Evolutionary conservation across 2,888 invertebrate genomes (phyloP).

Genomic region (Cylloceria caligata): DNA sequence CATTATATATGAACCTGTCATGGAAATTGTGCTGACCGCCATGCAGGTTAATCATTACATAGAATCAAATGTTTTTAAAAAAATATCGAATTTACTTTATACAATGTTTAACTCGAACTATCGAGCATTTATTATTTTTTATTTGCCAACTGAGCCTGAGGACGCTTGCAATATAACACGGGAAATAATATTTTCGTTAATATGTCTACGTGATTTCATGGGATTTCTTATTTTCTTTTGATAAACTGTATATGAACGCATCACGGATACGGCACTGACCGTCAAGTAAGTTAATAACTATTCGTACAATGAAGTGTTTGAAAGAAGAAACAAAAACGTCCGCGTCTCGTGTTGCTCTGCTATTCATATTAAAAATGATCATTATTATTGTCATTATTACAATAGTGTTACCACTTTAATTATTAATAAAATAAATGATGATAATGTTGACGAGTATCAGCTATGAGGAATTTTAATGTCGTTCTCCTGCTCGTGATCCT

Average conservation of each 20-base stretch:
- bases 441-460: constrained; percentile 71
- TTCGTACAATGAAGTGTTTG: constrained; percentile 33
- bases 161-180: constrained; percentile 1
- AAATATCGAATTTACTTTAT: not conserved
- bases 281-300: constrained; percentile 32
- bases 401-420: constrained; percentile 80
- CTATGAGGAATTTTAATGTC: not conserved
- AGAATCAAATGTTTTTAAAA: not conserved
- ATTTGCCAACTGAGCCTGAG: constrained; percentile 3
- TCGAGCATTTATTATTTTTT: not conserved
- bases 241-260: constrained; percentile 1
- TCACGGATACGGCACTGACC: constrained; percentile 23
- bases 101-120: not conserved
- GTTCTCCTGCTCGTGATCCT: constrained; percentile 3
- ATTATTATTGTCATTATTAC: constrained; percentile 53
- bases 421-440: constrained; percentile 79
- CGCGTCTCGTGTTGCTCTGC: constrained; percentile 49
- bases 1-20: not conserved
- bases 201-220: constrained; percentile 16
- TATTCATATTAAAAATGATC: constrained; percentile 45
- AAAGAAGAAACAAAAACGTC: constrained; percentile 29
- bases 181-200: constrained; percentile 1
- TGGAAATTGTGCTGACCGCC: constrained; percentile 13
- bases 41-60: constrained; percentile 29
- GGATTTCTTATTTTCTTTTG: not conserved